Percentiles rank a stretch among this genome's conserved stretches.
Evolutionary conservation across 2,797 vertebrate species (phyloP).

Genomic region (Pterois miles): DNA sequence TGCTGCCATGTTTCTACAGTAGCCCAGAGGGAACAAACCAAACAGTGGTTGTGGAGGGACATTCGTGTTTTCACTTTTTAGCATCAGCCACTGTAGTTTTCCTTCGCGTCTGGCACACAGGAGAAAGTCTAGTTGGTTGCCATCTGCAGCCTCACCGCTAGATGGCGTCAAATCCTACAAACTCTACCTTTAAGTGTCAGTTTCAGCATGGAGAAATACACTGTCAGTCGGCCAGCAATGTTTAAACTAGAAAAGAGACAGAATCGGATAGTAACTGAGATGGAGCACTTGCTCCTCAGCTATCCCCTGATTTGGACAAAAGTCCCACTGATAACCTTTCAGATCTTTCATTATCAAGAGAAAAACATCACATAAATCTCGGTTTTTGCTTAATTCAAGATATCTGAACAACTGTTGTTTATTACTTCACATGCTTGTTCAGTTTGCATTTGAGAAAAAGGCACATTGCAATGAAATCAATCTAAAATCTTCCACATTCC

Average conservation of each 20-base stretch:
- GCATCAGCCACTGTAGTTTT: too few relatives aligned
- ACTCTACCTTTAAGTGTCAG: background rate
- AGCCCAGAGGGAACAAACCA: too few relatives aligned
- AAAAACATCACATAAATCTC: background rate
- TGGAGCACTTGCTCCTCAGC: background rate
- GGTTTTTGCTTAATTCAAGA: background rate
- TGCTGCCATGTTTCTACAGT: too few relatives aligned
- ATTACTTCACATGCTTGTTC: background rate
- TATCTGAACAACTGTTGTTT: too few relatives aligned
- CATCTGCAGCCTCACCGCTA: too few relatives aligned
- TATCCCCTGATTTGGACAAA: background rate
- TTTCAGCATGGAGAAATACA: background rate
- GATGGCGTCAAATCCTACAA: too few relatives aligned
- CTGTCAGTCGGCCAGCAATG: background rate
- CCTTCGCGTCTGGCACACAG: too few relatives aligned
- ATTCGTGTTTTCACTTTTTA: too few relatives aligned
- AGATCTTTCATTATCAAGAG: background rate
- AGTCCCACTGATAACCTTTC: background rate
- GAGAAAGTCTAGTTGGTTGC: too few relatives aligned
- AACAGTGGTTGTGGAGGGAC: too few relatives aligned
- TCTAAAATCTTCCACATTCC: background rate
- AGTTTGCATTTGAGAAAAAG: background rate
- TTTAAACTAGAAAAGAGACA: background rate
- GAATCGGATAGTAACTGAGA: too few relatives aligned
- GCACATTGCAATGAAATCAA: background rate